phyloP scores from a whole-genome alignment of 1,140 invertebrate genomes.

The Hylyphantes graminicola region DNA sequence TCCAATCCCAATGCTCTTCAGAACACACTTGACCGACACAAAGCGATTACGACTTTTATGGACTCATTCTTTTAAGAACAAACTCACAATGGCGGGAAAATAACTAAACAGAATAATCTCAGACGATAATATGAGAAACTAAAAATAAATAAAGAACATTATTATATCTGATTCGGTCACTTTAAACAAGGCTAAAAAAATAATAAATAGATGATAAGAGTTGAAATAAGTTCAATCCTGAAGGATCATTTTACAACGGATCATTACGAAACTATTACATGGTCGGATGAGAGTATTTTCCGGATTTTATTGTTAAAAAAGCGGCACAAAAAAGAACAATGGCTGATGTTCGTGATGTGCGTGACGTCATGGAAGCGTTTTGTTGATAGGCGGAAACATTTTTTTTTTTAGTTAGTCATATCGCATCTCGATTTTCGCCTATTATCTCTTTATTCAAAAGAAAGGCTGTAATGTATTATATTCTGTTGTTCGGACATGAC shows the following conservation, averaged over 20 bases:
- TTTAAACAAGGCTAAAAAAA: slow-evolving; percentile 50
- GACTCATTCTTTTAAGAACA: slow-evolving; percentile 24
- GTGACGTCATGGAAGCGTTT: slow-evolving; percentile 43
- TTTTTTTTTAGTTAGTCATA: slow-evolving; percentile 22
- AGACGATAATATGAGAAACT: background rate
- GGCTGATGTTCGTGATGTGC: slow-evolving; percentile 29
- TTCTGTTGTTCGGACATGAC: slow-evolving; percentile 48
- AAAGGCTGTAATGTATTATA: slow-evolving; percentile 40
- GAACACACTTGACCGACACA: slow-evolving; percentile 15
- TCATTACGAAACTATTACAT: slow-evolving; percentile 59
- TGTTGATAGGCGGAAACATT: slow-evolving; percentile 35
- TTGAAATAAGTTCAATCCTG: slow-evolving; percentile 13
- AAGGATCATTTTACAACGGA: slow-evolving; percentile 44
- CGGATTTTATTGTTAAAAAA: slow-evolving; percentile 38
- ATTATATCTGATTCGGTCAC: slow-evolving; percentile 38
- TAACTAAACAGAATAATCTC: background rate
- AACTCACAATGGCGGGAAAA: slow-evolving; percentile 29
- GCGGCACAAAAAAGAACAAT: slow-evolving; percentile 28
- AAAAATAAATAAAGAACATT: background rate
- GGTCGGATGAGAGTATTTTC: slow-evolving; percentile 32
- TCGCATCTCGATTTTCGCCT: slow-evolving; percentile 3
- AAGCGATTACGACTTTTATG: slow-evolving; percentile 50
- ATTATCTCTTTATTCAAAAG: slow-evolving; percentile 39
- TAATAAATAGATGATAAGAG: slow-evolving; percentile 45
- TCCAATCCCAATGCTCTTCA: slow-evolving; percentile 42